Evolutionary conservation across 2,113 vertebrate genomes (phyloP).

Genomic region (Leptosomus discolor): DNA sequence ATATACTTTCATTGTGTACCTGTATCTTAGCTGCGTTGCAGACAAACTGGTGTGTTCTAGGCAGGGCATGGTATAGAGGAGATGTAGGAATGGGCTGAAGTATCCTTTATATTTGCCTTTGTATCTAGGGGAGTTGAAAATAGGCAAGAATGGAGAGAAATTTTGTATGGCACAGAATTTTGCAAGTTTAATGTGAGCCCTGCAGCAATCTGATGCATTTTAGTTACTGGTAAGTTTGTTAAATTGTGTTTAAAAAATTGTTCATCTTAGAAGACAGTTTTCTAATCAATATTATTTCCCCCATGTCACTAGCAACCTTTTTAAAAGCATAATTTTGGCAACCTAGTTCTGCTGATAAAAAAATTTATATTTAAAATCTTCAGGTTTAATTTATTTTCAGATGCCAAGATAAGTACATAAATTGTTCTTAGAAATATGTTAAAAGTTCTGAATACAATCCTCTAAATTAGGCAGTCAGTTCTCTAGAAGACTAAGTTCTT

Average conservation of each 20-base stretch:
- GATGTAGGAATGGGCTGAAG: slow-evolving; percentile 72
- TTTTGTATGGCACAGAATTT: slow-evolving; percentile 73
- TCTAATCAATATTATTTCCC: slow-evolving; percentile 58
- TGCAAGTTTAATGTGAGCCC: slow-evolving; percentile 69
- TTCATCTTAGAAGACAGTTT: slow-evolving; percentile 65
- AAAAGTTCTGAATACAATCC: neutral
- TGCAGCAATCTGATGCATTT: slow-evolving; percentile 62
- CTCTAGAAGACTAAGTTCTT: neutral
- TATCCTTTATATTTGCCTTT: slow-evolving; percentile 76
- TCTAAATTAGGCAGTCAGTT: neutral
- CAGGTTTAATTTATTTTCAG: neutral
- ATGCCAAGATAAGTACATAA: neutral
- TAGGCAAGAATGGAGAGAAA: slow-evolving; percentile 71
- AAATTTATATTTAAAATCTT: neutral
- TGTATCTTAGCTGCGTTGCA: slow-evolving; percentile 33
- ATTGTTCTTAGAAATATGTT: neutral
- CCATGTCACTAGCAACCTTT: slow-evolving; percentile 22
- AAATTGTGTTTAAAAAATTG: slow-evolving; percentile 72
- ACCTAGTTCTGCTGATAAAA: neutral
- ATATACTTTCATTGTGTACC: neutral
- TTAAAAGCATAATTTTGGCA: slow-evolving; percentile 6
- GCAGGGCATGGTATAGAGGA: slow-evolving; percentile 28
- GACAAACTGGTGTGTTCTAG: slow-evolving; percentile 48
- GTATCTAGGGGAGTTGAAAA: slow-evolving; percentile 72
- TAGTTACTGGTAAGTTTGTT: slow-evolving; percentile 74